Conservation (phyloP, 64 coral and sea anemone species). For the Actinia equina region DNA sequence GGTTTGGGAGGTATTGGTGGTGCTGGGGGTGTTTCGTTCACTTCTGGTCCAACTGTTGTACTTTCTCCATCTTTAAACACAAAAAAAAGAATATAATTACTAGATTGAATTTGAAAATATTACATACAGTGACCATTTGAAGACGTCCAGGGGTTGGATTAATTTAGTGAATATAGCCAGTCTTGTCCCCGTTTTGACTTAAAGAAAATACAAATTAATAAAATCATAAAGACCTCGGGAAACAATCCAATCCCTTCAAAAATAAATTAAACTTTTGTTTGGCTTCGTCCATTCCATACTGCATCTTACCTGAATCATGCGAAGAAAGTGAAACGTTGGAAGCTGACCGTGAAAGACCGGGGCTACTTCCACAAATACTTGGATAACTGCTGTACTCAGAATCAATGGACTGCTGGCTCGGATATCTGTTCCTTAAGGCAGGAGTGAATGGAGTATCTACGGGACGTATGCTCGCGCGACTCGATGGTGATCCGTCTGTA, state of each 20-base stretch:
- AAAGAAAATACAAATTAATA: no score
- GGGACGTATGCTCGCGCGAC: slow-evolving; percentile 10
- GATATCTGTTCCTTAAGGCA: not conserved
- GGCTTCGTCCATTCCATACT: not conserved
- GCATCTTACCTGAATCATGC: not conserved
- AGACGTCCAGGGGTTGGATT: no score
- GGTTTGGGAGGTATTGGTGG: not conserved
- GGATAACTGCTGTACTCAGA: slow-evolving; percentile 55
- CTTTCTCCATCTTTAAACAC: slow-evolving; percentile 44
- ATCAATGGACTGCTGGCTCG: slow-evolving; percentile 38
- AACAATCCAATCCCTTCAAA: no score
- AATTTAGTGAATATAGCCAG: no score
- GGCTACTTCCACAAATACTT: not conserved
- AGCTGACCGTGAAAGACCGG: not conserved
- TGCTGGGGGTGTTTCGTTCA: not conserved
- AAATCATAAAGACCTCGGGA: no score
- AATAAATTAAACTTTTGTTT: no score
- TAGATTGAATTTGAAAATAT: no score
- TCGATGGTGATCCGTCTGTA: not conserved
- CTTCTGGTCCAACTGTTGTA: slow-evolving; percentile 33
- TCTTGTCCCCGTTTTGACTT: no score
- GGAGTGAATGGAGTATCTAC: slow-evolving; percentile 35
- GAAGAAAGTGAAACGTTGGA: not conserved
- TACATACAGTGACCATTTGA: no score
- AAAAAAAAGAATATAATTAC: not conserved